Evolutionary conservation across 2,888 invertebrate species (phyloP).

Genomic region (Andrena camellia): DNA sequence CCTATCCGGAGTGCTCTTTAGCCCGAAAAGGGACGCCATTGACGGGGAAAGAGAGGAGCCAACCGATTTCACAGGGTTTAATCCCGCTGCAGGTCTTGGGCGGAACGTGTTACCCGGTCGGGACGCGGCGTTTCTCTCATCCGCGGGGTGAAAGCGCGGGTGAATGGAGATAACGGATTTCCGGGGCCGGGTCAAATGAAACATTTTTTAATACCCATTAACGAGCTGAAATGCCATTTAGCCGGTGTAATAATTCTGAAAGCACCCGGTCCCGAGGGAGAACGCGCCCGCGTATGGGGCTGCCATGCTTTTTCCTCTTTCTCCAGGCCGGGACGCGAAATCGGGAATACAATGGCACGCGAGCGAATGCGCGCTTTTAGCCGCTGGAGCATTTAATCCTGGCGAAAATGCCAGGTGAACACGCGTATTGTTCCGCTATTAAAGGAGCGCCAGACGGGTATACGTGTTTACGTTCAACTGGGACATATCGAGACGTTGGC

Average conservation of each 20-base stretch:
- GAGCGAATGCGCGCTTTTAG: constrained; percentile 49
- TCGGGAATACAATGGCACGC: constrained; percentile 50
- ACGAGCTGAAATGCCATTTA: constrained; percentile 54
- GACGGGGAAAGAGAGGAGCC: not conserved
- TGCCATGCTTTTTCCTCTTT: not conserved
- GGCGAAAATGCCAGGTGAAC: constrained; percentile 34
- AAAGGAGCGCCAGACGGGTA: not conserved
- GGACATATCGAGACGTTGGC: constrained; percentile 4
- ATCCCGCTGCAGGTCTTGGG: constrained; percentile 46
- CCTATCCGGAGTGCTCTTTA: constrained; percentile 15
- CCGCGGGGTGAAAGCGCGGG: constrained; percentile 23
- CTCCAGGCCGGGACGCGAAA: constrained; percentile 29
- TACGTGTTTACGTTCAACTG: constrained; percentile 23
- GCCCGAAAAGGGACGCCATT: constrained; percentile 42
- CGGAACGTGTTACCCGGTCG: not conserved
- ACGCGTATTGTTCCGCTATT: constrained; percentile 48
- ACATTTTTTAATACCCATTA: constrained; percentile 65
- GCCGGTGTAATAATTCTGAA: constrained; percentile 60
- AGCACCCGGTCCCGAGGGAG: constrained; percentile 29
- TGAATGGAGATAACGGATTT: constrained; percentile 51
- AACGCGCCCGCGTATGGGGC: not conserved
- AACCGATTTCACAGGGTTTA: constrained; percentile 56
- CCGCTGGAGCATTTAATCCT: constrained; percentile 51
- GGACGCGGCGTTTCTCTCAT: not conserved
- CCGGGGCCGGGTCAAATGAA: constrained; percentile 46